Conservation (phyloP, 2,888 invertebrate genomes). For the Smittia sp. region DNA sequence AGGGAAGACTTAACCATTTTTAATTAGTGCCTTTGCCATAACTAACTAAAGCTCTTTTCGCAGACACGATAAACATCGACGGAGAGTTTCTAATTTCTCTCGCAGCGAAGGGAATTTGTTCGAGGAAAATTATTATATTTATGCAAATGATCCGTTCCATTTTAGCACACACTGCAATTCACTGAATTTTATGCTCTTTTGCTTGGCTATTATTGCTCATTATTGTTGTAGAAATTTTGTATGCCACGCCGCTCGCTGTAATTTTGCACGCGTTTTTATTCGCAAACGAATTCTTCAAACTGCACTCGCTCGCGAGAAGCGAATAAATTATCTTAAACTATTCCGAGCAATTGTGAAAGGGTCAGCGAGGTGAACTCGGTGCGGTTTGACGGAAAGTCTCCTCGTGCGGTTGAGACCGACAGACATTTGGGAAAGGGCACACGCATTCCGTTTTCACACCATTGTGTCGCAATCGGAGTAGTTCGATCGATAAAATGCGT, state of each 20-base stretch:
- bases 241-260: background rate
- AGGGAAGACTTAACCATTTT: conserved; percentile 1
- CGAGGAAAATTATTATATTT: conserved; percentile 18
- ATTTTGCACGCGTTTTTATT: background rate
- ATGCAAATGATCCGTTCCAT: conserved; percentile 28
- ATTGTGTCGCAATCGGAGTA: background rate
- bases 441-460: conserved; percentile 16
- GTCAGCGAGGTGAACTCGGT: background rate
- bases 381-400: background rate
- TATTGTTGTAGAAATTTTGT: background rate
- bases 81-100: background rate
- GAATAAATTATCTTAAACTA: conserved; percentile 14
- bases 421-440: background rate
- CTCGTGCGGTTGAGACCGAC: background rate
- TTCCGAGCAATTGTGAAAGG: background rate
- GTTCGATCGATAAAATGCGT: conserved; percentile 26
- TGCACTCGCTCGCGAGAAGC: background rate
- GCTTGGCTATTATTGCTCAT: conserved; percentile 16
- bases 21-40: conserved; percentile 9
- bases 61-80: background rate
- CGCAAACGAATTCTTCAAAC: background rate
- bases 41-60: background rate
- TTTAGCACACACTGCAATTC: conserved; percentile 19
- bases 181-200: conserved; percentile 29
- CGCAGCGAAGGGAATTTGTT: background rate